Conservation (phyloP, 2,888 invertebrate genomes). For the Lochmaea crataegi region DNA sequence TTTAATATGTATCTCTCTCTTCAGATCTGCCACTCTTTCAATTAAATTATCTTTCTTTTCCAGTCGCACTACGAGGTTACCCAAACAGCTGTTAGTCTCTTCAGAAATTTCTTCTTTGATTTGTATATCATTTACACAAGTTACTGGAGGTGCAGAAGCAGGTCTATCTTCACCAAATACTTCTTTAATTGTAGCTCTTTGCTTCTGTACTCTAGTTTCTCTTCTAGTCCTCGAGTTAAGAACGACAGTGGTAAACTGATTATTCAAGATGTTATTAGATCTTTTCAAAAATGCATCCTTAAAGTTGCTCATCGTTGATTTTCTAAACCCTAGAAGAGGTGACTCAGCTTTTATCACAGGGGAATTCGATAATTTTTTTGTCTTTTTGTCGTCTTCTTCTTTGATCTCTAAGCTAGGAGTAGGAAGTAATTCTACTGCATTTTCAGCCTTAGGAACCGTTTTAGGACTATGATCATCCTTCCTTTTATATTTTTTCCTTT, state of each 20-base stretch:
- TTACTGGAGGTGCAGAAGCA: conserved; percentile 82
- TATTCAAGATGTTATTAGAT: conserved; percentile 69
- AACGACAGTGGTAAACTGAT: conserved; percentile 77
- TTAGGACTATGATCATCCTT: conserved; percentile 70
- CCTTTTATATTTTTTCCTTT: conserved; percentile 68
- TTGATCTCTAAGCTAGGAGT: conserved; percentile 73
- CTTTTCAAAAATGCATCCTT: conserved; percentile 75
- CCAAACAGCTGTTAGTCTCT: conserved; percentile 23
- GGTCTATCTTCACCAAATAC: conserved; percentile 85
- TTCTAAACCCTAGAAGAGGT: conserved; percentile 74
- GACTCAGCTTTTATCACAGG: conserved; percentile 68
- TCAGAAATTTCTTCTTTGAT: conserved; percentile 58
- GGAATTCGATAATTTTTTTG: conserved; percentile 52
- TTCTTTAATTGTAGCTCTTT: conserved; percentile 82
- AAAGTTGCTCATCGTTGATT: conserved; percentile 76
- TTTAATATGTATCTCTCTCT: conserved; percentile 17
- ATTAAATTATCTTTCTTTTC: conserved; percentile 38
- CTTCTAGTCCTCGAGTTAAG: conserved; percentile 80
- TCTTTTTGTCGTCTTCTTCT: conserved; percentile 65
- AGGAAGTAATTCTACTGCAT: conserved; percentile 70
- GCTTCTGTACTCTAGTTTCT: conserved; percentile 78
- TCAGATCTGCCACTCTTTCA: conserved; percentile 51
- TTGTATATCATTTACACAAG: conserved; percentile 66
- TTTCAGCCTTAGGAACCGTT: conserved; percentile 70
- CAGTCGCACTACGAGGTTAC: conserved; percentile 38